Evolutionary conservation across 1,140 invertebrate genomes (phyloP).

Genomic region (Arion vulgaris): DNA sequence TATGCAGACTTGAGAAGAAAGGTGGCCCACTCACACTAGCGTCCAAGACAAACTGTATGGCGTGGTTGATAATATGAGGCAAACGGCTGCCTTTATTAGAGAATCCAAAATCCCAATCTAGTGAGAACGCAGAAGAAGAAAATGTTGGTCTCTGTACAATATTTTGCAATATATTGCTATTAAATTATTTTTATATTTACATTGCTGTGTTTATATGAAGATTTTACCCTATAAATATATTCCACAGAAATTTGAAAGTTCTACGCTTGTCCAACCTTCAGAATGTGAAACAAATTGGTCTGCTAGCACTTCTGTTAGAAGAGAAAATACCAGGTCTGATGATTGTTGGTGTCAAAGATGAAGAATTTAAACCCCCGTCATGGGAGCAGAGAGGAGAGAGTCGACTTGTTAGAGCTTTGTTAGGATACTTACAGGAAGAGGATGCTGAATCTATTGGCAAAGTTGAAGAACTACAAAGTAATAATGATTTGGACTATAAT

Average conservation of each 20-base stretch:
- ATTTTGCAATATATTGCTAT: too few species aligned
- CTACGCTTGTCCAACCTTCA: conserved; percentile 68
- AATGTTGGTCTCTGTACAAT: too few species aligned
- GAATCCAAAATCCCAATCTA: too few species aligned
- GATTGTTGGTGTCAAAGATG: conserved; percentile 60
- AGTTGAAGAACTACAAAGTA: not conserved
- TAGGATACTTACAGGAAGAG: conserved; percentile 19
- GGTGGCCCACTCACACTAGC: too few species aligned
- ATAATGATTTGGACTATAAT: not conserved
- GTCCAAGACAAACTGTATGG: too few species aligned
- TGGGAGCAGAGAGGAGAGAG: conserved; percentile 21
- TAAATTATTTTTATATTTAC: too few species aligned
- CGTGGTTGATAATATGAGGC: too few species aligned
- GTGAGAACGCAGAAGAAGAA: too few species aligned
- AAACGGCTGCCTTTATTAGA: too few species aligned
- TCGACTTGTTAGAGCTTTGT: conserved; percentile 23
- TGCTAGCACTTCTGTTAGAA: conserved; percentile 69
- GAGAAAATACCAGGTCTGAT: conserved; percentile 68
- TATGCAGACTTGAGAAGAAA: too few species aligned
- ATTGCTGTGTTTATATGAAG: too few species aligned
- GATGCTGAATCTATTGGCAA: not conserved
- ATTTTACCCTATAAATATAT: not conserved
- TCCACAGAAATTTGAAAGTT: conserved; percentile 64
- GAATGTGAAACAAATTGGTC: conserved; percentile 60
- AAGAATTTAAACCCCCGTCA: conserved; percentile 6